Conservation (phyloP, 2,797 vertebrate genomes). For the Sebastes steindachneri region DNA sequence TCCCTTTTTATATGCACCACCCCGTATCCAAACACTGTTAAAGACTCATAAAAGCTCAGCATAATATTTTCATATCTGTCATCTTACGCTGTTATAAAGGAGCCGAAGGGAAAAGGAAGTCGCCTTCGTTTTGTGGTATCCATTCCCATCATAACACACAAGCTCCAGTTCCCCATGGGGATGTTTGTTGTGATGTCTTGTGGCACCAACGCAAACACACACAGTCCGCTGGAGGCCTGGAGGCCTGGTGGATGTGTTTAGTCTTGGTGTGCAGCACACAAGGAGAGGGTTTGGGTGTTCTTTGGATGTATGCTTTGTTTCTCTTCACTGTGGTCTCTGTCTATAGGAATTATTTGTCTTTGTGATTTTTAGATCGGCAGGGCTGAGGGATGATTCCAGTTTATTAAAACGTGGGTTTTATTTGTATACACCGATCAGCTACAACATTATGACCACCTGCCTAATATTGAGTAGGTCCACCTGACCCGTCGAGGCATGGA, state of each 20-base stretch:
- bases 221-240: conserved; percentile 32
- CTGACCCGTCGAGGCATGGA: too few relatives aligned
- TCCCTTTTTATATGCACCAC: conserved; percentile 30
- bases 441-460: too few relatives aligned
- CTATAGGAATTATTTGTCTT: background rate
- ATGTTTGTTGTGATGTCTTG: conserved; percentile 68
- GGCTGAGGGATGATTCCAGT: background rate
- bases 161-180: conserved; percentile 55
- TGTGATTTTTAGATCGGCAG: background rate
- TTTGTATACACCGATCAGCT: too few relatives aligned
- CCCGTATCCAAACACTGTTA: conserved; percentile 64
- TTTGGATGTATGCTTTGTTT: conserved; percentile 35
- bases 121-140: conserved; percentile 57
- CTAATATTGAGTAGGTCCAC: too few relatives aligned
- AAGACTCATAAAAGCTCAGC: conserved; percentile 54
- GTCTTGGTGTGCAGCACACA: conserved; percentile 56
- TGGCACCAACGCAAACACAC: conserved; percentile 65
- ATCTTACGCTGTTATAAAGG: conserved; percentile 45
- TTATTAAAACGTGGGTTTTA: background rate
- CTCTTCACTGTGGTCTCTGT: background rate
- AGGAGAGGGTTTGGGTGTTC: conserved; percentile 24
- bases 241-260: conserved; percentile 64
- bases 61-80: conserved; percentile 75
- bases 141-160: conserved; percentile 70
- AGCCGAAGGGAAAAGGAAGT: conserved; percentile 54